Conservation (phyloP, 1,140 invertebrate genomes). For the Asobara japonica region DNA sequence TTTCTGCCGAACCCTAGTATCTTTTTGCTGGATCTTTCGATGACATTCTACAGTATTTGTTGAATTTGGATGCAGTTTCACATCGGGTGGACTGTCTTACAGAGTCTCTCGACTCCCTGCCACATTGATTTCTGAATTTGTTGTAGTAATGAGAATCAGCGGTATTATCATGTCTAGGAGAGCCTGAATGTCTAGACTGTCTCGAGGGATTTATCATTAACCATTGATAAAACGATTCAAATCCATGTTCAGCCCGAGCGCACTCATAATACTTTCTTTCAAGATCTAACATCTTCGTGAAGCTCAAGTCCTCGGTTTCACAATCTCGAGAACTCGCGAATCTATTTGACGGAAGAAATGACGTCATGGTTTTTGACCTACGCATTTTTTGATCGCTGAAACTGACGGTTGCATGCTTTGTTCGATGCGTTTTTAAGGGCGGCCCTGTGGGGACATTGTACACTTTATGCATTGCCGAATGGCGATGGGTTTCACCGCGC, state of each 20-base stretch:
- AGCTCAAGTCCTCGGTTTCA: not conserved
- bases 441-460: not conserved
- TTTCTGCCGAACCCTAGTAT: not conserved
- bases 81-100: not conserved
- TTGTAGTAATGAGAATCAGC: slow-evolving; percentile 5
- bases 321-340: not conserved
- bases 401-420: not conserved
- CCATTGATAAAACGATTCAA: slow-evolving; percentile 39
- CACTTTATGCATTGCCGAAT: not conserved
- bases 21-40: not conserved
- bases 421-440: not conserved
- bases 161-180: slow-evolving; percentile 18
- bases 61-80: not conserved
- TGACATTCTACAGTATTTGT: not conserved
- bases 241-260: not conserved
- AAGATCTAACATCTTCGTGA: not conserved
- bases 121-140: slow-evolving; percentile 32
- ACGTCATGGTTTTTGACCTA: not conserved
- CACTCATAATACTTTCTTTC: slow-evolving; percentile 23
- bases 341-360: not conserved
- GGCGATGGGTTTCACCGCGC: not conserved
- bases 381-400: not conserved
- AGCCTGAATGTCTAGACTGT: slow-evolving; percentile 2
- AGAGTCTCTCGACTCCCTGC: slow-evolving; percentile 34
- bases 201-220: slow-evolving; percentile 10